Conservation (phyloP, 2,797 vertebrate genomes). For the Acrossocheilus fasciatus region DNA sequence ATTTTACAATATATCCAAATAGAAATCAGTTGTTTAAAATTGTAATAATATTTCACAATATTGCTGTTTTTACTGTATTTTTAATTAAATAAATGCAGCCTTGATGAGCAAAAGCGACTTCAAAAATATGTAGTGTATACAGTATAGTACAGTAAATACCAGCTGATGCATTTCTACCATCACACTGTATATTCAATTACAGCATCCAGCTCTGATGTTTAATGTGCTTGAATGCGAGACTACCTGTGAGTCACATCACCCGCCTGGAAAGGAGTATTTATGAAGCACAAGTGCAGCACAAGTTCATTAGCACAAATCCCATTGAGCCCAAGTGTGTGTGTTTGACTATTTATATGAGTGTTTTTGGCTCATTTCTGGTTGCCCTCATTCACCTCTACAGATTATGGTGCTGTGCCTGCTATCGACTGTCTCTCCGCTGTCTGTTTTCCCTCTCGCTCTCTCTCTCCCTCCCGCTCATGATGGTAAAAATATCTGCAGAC, state of each 20-base stretch:
- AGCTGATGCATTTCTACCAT: neutral
- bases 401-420: conserved; percentile 65
- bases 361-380: conserved; percentile 54
- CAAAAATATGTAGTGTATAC: neutral
- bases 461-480: conserved; percentile 71
- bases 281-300: conserved; percentile 28
- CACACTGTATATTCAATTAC: neutral
- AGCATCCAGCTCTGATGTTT: neutral
- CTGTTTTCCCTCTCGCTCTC: conserved; percentile 68
- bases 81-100: neutral
- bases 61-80: neutral
- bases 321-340: conserved; percentile 28
- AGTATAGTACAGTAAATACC: neutral
- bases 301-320: conserved; percentile 51
- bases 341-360: conserved; percentile 40
- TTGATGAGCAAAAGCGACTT: neutral
- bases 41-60: neutral
- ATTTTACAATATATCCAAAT: neutral
- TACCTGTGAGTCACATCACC: neutral
- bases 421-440: conserved; percentile 78
- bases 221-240: neutral
- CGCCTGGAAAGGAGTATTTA: neutral
- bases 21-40: neutral
- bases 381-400: conserved; percentile 58
- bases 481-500: conserved; percentile 87